Conservation (phyloP, 2,888 invertebrate genomes). For the Chromoteleia sp. region DNA sequence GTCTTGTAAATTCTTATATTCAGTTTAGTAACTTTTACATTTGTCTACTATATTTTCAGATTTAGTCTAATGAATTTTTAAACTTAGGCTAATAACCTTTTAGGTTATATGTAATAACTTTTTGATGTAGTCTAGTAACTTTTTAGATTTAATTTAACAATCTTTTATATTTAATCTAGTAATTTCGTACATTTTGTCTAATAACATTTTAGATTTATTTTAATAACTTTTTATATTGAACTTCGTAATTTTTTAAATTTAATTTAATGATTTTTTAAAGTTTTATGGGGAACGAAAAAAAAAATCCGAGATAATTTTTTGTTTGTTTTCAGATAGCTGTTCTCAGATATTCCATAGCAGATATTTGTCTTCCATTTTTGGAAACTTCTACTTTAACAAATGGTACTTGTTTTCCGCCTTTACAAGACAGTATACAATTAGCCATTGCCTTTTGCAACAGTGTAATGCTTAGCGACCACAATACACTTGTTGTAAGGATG, state of each 20-base stretch:
- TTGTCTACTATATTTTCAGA: too few species aligned
- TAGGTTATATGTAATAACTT: too few species aligned
- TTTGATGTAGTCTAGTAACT: background rate
- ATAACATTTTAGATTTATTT: too few species aligned
- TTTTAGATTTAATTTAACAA: too few species aligned
- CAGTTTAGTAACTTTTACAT: background rate
- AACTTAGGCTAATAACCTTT: too few species aligned
- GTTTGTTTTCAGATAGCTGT: conserved; percentile 17
- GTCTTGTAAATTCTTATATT: background rate
- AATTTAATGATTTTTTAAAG: background rate
- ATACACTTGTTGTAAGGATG: conserved; percentile 49
- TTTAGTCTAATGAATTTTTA: too few species aligned
- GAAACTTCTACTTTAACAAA: conserved; percentile 27
- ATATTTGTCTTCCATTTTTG: conserved; percentile 43
- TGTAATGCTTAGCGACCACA: conserved; percentile 30
- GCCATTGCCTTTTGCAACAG: conserved; percentile 34
- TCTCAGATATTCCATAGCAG: conserved; percentile 9
- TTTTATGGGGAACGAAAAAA: too few species aligned
- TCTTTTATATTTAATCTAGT: too few species aligned
- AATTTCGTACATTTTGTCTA: too few species aligned
- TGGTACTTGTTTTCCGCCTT: conserved; percentile 20
- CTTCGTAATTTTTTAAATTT: background rate
- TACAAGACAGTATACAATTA: conserved; percentile 57
- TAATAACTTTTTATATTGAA: too few species aligned
- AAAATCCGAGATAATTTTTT: too few species aligned